Evolutionary conservation across 2,797 vertebrate genomes (phyloP).

Genomic region (Acrocephalus scirpaceus): DNA sequence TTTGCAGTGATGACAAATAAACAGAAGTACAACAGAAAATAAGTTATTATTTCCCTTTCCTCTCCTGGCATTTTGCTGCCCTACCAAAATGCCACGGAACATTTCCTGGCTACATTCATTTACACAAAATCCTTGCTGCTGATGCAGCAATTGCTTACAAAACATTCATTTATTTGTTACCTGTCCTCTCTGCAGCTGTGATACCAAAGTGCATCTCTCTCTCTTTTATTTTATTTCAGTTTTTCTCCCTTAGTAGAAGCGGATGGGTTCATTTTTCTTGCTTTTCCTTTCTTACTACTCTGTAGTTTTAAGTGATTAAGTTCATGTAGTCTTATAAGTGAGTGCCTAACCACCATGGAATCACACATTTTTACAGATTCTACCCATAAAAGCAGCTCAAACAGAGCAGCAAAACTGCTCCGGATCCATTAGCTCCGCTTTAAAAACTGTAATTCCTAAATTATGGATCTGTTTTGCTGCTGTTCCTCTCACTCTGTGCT

Average conservation of each 20-base stretch:
- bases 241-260: neutral
- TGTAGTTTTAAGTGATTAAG: constrained; percentile 16
- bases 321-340: neutral
- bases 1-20: neutral
- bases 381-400: constrained; percentile 23
- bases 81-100: neutral
- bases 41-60: neutral
- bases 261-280: neutral
- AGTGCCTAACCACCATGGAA: neutral
- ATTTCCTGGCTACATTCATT: neutral
- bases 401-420: constrained; percentile 23
- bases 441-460: constrained; percentile 23
- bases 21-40: neutral
- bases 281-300: neutral
- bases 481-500: fast-evolving
- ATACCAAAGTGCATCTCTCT: neutral
- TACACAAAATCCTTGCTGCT: neutral
- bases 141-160: neutral
- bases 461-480: constrained; percentile 5
- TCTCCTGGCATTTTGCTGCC: neutral
- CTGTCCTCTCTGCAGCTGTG: neutral
- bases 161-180: neutral
- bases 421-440: constrained; percentile 36
- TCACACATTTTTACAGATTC: constrained; percentile 11
- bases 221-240: fast-evolving